These are phyloP conservation scores for Lordiphosa clarofinis DNA, from an alignment of 1,140 invertebrate genomes.

Conservation along the genomic window DNA sequence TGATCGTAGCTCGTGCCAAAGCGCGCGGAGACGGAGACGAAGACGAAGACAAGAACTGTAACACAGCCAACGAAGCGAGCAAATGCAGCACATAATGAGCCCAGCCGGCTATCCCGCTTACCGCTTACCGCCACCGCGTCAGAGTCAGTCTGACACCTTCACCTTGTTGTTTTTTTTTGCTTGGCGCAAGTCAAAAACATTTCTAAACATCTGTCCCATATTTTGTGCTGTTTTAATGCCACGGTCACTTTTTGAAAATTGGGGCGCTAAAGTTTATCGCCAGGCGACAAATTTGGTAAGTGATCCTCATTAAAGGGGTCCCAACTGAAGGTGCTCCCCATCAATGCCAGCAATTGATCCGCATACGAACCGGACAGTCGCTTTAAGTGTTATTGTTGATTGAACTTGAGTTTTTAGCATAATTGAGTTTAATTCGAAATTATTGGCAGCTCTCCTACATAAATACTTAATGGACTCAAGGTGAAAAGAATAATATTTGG, in stretches of 20 bases:
- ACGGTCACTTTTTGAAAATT: conserved; percentile 19
- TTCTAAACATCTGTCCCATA: conserved; percentile 73
- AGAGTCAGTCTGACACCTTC: conserved; percentile 67
- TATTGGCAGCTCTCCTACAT: conserved; percentile 50
- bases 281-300: conserved; percentile 62
- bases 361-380: conserved; percentile 2
- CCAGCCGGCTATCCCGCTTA: conserved; percentile 61
- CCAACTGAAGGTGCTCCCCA: conserved; percentile 5
- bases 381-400: conserved; percentile 20
- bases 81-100: conserved; percentile 73
- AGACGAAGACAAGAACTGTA: conserved; percentile 48
- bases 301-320: conserved; percentile 33
- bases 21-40: conserved; percentile 42
- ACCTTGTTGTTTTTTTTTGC: conserved; percentile 54
- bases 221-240: conserved; percentile 71
- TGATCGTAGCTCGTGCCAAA: conserved; percentile 73
- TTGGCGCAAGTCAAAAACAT: conserved; percentile 67
- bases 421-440: conserved; percentile 60
- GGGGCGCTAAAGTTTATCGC: conserved; percentile 45
- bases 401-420: conserved; percentile 50
- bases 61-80: conserved; percentile 49
- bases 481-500: conserved; percentile 35
- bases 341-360: conserved; percentile 25
- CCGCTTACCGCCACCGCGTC: conserved; percentile 33
- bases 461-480: conserved; percentile 61